phyloP scores from a whole-genome alignment of 2,888 invertebrate genomes.

The Gari tellinella region DNA sequence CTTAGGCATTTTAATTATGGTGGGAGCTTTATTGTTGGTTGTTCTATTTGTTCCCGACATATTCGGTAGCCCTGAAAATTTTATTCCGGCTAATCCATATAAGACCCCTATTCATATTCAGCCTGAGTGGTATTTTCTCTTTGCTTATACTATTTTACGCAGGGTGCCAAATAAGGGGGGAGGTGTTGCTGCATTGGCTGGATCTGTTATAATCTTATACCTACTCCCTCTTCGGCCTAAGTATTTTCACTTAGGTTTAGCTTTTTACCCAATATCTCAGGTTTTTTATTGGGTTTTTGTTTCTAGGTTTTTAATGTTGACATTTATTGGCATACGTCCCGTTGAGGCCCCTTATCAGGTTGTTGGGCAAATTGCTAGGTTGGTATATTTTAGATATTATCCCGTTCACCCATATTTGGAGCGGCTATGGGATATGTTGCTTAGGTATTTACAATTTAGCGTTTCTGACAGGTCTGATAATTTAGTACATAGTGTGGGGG shows the following conservation, averaged over 20 bases:
- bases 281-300: conserved; percentile 86
- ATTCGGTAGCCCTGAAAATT: conserved; percentile 90
- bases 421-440: no score
- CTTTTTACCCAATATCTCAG: conserved; percentile 86
- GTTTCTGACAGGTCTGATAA: no score
- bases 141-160: conserved; percentile 92
- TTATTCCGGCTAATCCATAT: conserved; percentile 89
- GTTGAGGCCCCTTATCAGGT: conserved; percentile 88
- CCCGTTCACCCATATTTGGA: no score
- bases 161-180: conserved; percentile 93
- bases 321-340: conserved; percentile 90
- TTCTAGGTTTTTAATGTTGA: conserved; percentile 87
- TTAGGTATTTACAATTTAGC: no score
- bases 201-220: conserved; percentile 89
- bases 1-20: conserved; percentile 6
- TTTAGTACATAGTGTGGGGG: no score
- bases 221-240: conserved; percentile 86
- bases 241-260: conserved; percentile 85
- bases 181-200: conserved; percentile 89
- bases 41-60: conserved; percentile 86
- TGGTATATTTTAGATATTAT: conserved; percentile 55
- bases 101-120: conserved; percentile 91
- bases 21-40: conserved; percentile 6
- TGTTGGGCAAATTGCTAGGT: conserved; percentile 59
- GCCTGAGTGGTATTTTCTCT: conserved; percentile 94